These are phyloP conservation scores for Andrena chrysosceles DNA, from an alignment of 2,888 invertebrate species.

Conservation along the genomic window DNA sequence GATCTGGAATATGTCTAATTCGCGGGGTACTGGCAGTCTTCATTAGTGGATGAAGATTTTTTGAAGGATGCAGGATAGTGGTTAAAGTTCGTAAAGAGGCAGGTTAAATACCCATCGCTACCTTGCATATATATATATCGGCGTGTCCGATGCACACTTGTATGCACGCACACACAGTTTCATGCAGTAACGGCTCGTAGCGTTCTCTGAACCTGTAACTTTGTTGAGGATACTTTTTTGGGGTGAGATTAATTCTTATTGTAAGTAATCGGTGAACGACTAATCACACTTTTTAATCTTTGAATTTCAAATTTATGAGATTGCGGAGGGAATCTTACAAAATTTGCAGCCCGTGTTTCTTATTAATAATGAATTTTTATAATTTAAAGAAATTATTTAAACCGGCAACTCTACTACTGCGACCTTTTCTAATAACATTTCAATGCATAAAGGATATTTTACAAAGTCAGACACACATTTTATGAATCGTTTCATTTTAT, in stretches of 20 bases:
- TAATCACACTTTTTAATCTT: not conserved
- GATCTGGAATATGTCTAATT: not conserved
- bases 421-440: not conserved
- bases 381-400: not conserved
- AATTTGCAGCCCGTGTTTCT: not conserved
- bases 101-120: not conserved
- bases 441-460: not conserved
- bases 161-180: not conserved
- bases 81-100: not conserved
- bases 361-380: not conserved
- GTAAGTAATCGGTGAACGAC: no score
- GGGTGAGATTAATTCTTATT: no score
- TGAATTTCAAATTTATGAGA: no score
- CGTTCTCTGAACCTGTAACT: not conserved
- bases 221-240: not conserved
- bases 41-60: no score
- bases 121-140: not conserved
- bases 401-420: no score
- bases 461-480: not conserved
- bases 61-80: no score
- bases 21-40: no score
- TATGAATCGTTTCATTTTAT: constrained; percentile 19
- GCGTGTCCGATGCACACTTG: not conserved
- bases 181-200: not conserved
- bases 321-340: no score